Evolutionary conservation across 2,113 vertebrate species (phyloP).

Genomic region (Oplegnathus fasciatus): DNA sequence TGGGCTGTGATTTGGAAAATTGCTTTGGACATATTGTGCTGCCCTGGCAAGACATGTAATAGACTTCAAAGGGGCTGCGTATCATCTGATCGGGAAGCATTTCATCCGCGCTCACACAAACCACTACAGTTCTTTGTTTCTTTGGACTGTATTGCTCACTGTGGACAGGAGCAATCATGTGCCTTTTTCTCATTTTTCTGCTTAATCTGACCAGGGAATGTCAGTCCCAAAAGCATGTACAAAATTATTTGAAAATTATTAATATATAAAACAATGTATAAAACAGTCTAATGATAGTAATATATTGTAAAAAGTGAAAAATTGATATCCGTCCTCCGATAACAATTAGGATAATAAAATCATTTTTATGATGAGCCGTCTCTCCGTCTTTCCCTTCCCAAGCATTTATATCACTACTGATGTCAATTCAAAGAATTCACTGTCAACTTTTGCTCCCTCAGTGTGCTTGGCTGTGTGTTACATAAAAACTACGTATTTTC

Average conservation of each 20-base stretch:
- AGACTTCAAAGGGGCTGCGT: conserved; percentile 52
- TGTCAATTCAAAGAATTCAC: background rate
- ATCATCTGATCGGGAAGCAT: conserved; percentile 43
- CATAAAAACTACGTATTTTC: conserved; percentile 18
- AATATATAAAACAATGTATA: conserved; percentile 83
- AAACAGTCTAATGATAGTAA: conserved; percentile 82
- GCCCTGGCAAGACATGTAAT: conserved; percentile 60
- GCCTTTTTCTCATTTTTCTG: conserved; percentile 80
- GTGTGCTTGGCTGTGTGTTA: background rate
- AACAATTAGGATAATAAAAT: conserved; percentile 83
- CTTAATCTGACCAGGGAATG: conserved; percentile 82
- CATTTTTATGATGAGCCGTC: conserved; percentile 71
- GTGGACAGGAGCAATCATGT: conserved; percentile 79
- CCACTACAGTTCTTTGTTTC: conserved; percentile 61
- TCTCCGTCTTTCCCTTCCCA: conserved; percentile 2
- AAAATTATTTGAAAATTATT: conserved; percentile 81
- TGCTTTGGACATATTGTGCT: conserved; percentile 68
- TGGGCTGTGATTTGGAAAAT: conserved; percentile 67
- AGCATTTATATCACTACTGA: background rate
- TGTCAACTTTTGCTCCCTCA: background rate
- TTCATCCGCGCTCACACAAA: conserved; percentile 61
- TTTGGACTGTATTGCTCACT: conserved; percentile 79
- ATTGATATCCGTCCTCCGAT: conserved; percentile 72
- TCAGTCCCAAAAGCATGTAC: conserved; percentile 83
- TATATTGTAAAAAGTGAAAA: conserved; percentile 81